Base-by-base conservation (phyloP, 2,888 invertebrate genomes). In the Axea sp. region DNA sequence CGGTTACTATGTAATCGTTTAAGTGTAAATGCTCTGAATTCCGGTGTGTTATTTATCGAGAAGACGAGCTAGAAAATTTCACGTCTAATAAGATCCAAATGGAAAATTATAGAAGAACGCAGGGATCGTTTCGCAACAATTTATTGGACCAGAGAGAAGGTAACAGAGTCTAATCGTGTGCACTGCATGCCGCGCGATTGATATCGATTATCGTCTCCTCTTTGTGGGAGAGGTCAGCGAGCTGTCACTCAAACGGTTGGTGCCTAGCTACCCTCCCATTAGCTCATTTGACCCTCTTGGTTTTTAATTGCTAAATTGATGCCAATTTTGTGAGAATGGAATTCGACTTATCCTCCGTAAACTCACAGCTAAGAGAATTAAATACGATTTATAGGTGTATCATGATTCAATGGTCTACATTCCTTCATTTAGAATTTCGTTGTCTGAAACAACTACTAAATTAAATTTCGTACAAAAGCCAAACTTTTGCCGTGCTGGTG, bases 271-370 rank as follows among this genome's bases (percentile, higher is more conserved):
- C 69, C 87, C 87, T 82, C 78, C 84, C 79, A 87, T 87, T 87
- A 87, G 81, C 82, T 33, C 84, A 82, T 83, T 84, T 81, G 67
- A 75, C 14, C 75, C 75, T 41, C 73, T 80, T 78, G 80, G 78
- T 81, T 84, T 86, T 84, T 87, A 87, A 87, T 87, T 87, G 84
- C 83, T 82, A 87, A 87, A 87, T 87, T 87, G 87, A 82, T 81
- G 87, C 83, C 86, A 87, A 87, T 87, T 87, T 86, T 77, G 82
- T 28, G 51, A 49, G 74, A 74, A 67, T 72, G 67, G 64, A 76
- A 72, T 75, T 75, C 55, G 43, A 77, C 60, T 57, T 39, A 60
- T 51, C 45, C 19, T 17, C 39, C 31, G 59, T 41, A 53, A 69
- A 65, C 37, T 60, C 59, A 43, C 14, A 33, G 33, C 28, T 47